These are phyloP conservation scores for Tridacna crocea DNA, from an alignment of 2,888 invertebrate genomes.

Conservation along the genomic window DNA sequence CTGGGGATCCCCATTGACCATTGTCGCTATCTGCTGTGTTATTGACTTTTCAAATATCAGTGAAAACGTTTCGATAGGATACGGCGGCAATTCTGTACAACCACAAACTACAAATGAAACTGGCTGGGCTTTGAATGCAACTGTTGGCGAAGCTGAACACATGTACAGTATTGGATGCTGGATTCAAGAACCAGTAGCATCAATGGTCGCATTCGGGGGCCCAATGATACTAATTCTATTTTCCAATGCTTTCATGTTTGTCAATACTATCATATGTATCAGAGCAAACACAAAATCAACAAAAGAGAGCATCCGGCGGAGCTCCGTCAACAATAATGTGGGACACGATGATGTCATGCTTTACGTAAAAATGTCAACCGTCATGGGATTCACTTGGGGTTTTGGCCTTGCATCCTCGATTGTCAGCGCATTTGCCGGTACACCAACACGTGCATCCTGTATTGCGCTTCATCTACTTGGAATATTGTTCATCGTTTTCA, in stretches of 20 bases:
- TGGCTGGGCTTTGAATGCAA: neutral
- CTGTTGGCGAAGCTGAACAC: conserved; percentile 10
- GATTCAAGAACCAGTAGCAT: conserved; percentile 77
- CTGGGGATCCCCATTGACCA: conserved; percentile 88
- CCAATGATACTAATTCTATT: conserved; percentile 75
- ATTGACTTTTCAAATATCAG: conserved; percentile 76
- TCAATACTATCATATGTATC: conserved; percentile 75
- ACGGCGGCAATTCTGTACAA: conserved; percentile 54
- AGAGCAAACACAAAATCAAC: conserved; percentile 68
- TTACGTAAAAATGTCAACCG: conserved; percentile 79
- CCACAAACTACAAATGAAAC: neutral
- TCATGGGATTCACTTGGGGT: conserved; percentile 82
- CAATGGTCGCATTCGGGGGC: conserved; percentile 75
- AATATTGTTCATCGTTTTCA: conserved; percentile 76
- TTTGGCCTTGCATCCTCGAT: conserved; percentile 77
- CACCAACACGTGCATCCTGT: conserved; percentile 65
- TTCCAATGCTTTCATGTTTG: conserved; percentile 74
- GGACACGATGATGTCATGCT: conserved; percentile 78
- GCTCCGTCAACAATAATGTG: conserved; percentile 64
- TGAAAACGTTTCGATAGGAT: conserved; percentile 68
- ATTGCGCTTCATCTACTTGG: conserved; percentile 69
- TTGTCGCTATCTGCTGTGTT: conserved; percentile 80
- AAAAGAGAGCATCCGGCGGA: conserved; percentile 64
- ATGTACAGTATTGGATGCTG: conserved; percentile 72
- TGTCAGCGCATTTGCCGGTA: conserved; percentile 71